Evolutionary conservation across 2,797 vertebrate genomes (phyloP).

Genomic region (Chromis chromis): DNA sequence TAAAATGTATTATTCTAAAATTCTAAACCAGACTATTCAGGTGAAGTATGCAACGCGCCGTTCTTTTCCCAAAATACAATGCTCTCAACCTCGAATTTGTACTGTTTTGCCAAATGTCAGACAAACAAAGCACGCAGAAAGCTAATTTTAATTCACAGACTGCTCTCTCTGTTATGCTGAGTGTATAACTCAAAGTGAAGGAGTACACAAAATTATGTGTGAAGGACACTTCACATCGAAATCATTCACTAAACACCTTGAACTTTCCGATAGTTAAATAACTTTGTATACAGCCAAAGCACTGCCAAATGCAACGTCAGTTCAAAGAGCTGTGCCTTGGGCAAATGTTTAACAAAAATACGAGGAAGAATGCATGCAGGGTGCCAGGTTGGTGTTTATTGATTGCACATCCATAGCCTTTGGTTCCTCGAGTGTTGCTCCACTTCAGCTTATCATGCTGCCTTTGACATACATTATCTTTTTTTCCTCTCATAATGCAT

Average conservation of each 20-base stretch:
- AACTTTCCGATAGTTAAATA: background rate
- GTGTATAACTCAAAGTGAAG: slow-evolving; percentile 1
- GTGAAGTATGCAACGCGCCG: background rate
- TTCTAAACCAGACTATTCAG: slow-evolving; percentile 1
- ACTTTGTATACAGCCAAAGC: slow-evolving; percentile 26
- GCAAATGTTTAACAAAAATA: slow-evolving; percentile 29
- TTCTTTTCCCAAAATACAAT: background rate
- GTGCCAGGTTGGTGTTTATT: slow-evolving; percentile 26
- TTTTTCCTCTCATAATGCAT: background rate
- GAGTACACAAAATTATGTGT: slow-evolving; percentile 4
- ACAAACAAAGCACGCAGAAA: slow-evolving; percentile 9
- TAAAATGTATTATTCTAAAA: background rate
- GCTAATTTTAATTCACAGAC: slow-evolving; percentile 20
- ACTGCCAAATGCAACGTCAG: slow-evolving; percentile 13
- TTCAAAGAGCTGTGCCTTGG: slow-evolving; percentile 31
- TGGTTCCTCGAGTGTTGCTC: slow-evolving; percentile 10
- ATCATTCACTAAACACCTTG: slow-evolving; percentile 33
- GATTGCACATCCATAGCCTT: slow-evolving; percentile 24
- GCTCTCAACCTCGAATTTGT: background rate
- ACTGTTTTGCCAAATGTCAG: slow-evolving; percentile 23
- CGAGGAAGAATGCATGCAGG: background rate
- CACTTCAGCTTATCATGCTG: slow-evolving; percentile 7
- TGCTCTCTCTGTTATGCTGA: slow-evolving; percentile 4
- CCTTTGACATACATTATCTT: slow-evolving; percentile 24
- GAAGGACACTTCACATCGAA: slow-evolving; percentile 30